Evolutionary conservation across 2,888 invertebrate genomes (phyloP), one percentile per base, ranked within the genome.

Genomic region (Amphipyra berbera): DNA sequence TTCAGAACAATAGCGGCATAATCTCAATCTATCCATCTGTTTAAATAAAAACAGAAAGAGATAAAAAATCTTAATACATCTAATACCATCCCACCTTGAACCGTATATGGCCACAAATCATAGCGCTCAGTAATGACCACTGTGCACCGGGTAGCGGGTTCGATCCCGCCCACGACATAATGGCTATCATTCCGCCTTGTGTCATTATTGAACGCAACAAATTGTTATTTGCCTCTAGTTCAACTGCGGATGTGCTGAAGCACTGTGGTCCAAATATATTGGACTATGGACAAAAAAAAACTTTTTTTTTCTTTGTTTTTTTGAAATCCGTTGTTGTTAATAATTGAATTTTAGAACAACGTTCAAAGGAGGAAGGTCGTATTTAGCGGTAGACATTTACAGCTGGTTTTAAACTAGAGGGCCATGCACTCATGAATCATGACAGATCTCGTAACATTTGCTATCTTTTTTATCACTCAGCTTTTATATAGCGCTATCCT

Each of bases 121-220:
- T 69, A 74, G 68, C 14, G 61, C 53, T 14, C 68, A 30, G 73
- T 79, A 79, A 82, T 82, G 73, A 82, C 72, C 65, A 59, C 68
- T 62, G 64, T 78, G 73, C 65, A 65, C 73, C 52, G 75, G 78
- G 81, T 81, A 80, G 82, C 78, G 65, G 75, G 76, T 84, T 82
- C 78, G 74, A 79, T 76, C 81, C 82, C 86, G 82, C 86, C 87
- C 82, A 85, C 83, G 63, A 33, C 68, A 62, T 83, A 84, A 86
- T 83, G 65, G 76, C 78, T 82, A 83, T 85, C 78, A 85, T 85
- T 83, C 78, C 67, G 58, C 61, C 67, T 66, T 60, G 59, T 69
- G 67, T 82, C 79, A 82, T 83, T 83, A 83, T 78, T 78, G 77
- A 68, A 79, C 70, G 62, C 74, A 68, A 77, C 81, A 78, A 79